Percentiles rank a stretch among this genome's conserved stretches.
Conservation (phyloP, 2,797 vertebrate species). For the Phalanger gymnotis region DNA sequence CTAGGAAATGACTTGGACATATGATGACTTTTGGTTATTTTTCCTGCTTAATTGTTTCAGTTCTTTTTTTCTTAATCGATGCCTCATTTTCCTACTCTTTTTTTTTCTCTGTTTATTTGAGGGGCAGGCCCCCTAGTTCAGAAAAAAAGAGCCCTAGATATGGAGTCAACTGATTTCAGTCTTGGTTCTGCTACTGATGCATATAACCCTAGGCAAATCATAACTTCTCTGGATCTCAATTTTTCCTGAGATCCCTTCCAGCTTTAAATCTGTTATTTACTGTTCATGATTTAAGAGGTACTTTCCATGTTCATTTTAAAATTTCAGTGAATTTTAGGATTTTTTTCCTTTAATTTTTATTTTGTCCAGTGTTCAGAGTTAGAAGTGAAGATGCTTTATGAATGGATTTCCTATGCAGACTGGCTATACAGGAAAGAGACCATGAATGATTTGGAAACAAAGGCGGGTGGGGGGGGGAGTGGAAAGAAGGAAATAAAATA, state of each 20-base stretch:
- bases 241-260: background rate
- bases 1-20: background rate
- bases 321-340: background rate
- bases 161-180: background rate
- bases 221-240: background rate
- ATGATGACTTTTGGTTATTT: background rate
- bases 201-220: background rate
- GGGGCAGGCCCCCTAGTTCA: background rate
- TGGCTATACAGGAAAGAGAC: slow-evolving; percentile 69
- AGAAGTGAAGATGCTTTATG: slow-evolving; percentile 5
- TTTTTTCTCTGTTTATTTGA: slow-evolving; percentile 1
- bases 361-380: slow-evolving; percentile 38
- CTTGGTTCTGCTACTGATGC: background rate
- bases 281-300: background rate
- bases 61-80: background rate
- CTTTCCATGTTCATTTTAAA: slow-evolving; percentile 21
- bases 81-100: slow-evolving; percentile 9
- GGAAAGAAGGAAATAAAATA: slow-evolving; percentile 70
- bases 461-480: slow-evolving; percentile 63
- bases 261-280: background rate
- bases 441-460: slow-evolving; percentile 73
- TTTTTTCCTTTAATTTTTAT: slow-evolving; percentile 8
- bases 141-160: background rate
- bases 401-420: slow-evolving; percentile 49
- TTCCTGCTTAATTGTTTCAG: background rate